Evolutionary conservation across 92 coral and sea anemone genomes (phyloP).

Genomic region (Umimayanthus chanpuru): DNA sequence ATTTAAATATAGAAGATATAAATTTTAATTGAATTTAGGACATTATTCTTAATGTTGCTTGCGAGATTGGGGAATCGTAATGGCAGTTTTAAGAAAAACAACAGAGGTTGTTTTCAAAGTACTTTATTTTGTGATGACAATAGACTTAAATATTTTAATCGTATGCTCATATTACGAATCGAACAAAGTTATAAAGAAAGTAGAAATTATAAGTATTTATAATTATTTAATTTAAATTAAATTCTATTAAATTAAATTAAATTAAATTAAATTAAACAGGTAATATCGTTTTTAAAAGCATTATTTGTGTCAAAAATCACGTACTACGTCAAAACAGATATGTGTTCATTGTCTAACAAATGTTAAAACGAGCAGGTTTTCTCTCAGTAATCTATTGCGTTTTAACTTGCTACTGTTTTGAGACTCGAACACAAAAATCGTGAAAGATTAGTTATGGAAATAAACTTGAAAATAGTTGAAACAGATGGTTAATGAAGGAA

Average conservation of each 20-base stretch:
- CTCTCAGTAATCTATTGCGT: neutral
- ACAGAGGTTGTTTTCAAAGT: neutral
- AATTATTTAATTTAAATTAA: neutral
- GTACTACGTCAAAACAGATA: neutral
- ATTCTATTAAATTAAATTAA: neutral
- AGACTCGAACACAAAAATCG: neutral
- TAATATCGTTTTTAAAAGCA: neutral
- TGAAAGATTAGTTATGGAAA: neutral
- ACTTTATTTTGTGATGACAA: neutral
- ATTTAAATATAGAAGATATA: no score
- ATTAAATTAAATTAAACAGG: neutral
- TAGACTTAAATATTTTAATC: neutral
- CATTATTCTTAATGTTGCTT: no score
- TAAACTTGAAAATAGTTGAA: neutral
- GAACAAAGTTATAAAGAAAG: neutral
- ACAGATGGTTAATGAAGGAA: no score
- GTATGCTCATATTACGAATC: neutral
- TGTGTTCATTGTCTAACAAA: neutral
- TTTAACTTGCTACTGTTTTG: neutral
- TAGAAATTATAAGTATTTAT: neutral
- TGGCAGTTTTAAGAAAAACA: neutral
- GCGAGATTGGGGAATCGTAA: neutral
- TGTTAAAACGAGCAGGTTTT: neutral
- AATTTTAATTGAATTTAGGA: neutral
- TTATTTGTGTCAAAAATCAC: neutral